phyloP scores from a whole-genome alignment of 2,797 vertebrate genomes.

The Sebastolobus alascanus region DNA sequence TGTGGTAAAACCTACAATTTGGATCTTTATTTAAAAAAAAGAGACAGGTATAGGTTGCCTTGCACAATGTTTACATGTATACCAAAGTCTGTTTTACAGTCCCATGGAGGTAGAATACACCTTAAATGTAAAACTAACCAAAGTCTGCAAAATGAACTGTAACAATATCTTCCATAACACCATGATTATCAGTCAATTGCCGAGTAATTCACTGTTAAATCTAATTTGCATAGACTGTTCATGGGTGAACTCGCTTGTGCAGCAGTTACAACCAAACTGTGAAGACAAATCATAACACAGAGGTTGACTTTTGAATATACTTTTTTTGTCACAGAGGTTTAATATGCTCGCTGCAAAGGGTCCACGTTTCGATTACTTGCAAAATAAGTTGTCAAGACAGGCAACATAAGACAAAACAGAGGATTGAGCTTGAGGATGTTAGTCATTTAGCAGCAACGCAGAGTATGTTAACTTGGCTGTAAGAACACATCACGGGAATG shows the following conservation, averaged over 20 bases:
- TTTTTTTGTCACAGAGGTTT: too few species aligned
- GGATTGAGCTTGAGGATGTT: neutral
- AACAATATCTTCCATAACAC: neutral
- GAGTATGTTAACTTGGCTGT: neutral
- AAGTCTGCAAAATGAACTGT: neutral
- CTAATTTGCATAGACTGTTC: neutral
- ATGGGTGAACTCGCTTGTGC: neutral
- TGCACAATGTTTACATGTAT: neutral
- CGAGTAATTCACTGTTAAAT: too few species aligned
- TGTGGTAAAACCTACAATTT: neutral
- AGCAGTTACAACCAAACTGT: neutral
- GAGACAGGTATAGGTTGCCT: neutral
- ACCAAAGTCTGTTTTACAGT: slow-evolving; percentile 6
- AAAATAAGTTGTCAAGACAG: too few species aligned
- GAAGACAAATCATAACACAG: neutral
- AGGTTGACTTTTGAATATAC: neutral
- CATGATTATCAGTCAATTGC: neutral
- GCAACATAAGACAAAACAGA: too few species aligned
- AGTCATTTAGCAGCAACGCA: neutral
- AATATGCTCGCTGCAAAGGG: neutral
- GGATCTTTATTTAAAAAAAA: neutral
- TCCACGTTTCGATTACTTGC: too few species aligned
- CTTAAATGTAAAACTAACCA: neutral
- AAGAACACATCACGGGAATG: neutral
- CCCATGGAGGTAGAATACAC: neutral